Evolutionary conservation across 30 jellyfish, hydroid and myxozoan species (phyloP), one percentile per base, ranked within the genome.

Genomic region (Pelagia noctiluca): DNA sequence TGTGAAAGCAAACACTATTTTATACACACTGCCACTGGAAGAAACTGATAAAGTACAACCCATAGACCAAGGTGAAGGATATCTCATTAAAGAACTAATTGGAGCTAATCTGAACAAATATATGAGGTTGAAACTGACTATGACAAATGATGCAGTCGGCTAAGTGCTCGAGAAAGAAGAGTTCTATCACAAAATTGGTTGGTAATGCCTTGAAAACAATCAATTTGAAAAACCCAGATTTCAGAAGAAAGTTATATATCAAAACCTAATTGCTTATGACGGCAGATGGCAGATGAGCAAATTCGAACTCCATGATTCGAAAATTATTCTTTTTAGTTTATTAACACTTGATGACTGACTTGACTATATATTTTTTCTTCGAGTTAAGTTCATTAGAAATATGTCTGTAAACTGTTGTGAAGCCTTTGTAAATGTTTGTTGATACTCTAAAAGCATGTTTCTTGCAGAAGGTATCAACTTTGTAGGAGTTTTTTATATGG

Each of bases 41-140:
- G 86, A 74, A 50, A 74, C 76, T 18, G 86, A 74, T 46, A 74
- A 74, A 49, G 78, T 47, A 30, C 75, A 38, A 33, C 86, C 86
- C 24, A 33, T 74, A 1, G 86, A 74, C 54, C 86, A 74, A 29
- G 86, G 86, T 23, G 86, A 49, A 74, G 54, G 86, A 8, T 26
- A 34, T 34, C 25, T 12, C 13, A 74, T 74, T 31, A 74, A 74
- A 74, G 32, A 46, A 49, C 57, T 74, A 8, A 74, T 74, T 23
- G 86, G 76, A 28, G 80, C 50, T n/a, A 33, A 74, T 76, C 78
- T 74, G 28, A 76, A 74, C 57, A 33, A 22, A 10, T 74, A 46
- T 74, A 24, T 50, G 75, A 74, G 57, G 57, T 22, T 0, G 82
- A 70, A 32, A 18, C 24, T 19, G 28, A 16, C 66, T 70, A 32